Percentiles rank a stretch among this genome's conserved stretches.
Conservation (phyloP, 2,113 vertebrate genomes). For the Notiomystis cincta region DNA sequence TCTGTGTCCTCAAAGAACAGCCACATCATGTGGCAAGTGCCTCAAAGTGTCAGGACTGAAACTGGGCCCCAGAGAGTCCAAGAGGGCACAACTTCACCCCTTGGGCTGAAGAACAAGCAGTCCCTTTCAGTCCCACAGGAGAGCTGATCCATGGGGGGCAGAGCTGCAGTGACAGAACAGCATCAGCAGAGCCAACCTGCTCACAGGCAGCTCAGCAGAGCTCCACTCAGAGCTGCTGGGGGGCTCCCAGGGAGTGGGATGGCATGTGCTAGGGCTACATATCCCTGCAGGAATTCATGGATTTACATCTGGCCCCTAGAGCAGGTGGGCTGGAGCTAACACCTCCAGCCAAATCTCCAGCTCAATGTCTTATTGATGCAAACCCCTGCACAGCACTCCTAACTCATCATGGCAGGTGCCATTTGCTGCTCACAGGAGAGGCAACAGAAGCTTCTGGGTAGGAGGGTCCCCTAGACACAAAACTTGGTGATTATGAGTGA, state of each 20-base stretch:
- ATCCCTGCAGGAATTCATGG: neutral
- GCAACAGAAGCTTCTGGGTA: neutral
- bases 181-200: neutral
- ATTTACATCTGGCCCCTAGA: neutral
- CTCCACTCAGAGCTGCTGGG: neutral
- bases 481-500: neutral
- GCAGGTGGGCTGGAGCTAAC: neutral
- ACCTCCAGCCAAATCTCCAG: neutral
- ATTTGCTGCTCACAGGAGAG: neutral
- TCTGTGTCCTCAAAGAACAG: neutral
- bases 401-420: neutral
- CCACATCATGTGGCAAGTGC: neutral
- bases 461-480: neutral
- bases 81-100: neutral
- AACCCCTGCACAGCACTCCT: neutral
- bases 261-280: neutral
- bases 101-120: neutral
- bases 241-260: neutral
- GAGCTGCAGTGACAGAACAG: accelerated
- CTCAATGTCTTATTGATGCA: neutral
- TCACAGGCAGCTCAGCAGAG: neutral
- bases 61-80: neutral
- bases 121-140: neutral
- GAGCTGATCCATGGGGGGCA: accelerated
- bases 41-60: neutral